Evolutionary conservation across 2,888 invertebrate species (phyloP), one percentile per base, ranked within the genome.

Genomic region (Tetranychus truncatus): DNA sequence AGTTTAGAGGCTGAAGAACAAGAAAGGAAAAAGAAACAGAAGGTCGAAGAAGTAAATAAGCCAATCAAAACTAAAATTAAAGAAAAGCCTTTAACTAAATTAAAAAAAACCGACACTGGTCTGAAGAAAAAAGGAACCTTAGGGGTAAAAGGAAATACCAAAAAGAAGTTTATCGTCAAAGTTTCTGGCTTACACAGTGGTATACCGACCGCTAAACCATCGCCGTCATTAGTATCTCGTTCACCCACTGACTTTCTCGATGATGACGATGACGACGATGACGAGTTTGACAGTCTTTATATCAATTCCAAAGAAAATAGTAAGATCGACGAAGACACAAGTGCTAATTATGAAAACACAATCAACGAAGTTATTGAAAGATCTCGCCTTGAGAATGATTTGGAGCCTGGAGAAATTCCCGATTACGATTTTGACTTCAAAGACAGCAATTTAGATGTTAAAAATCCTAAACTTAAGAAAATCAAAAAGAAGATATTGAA

Each of bases 351-450:
- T 20, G 69, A 69, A 11, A 24, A 69, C 11, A 24, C 34, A 20
- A 69, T 69, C 21, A 69, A n/a, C 20, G 76, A 77, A n/a, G 78
- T 78, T 11, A 77, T 78, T 34, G 76, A 76, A 34, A 74, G 77
- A 34, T 76, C 76, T 8, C 69, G 74, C 65, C 73, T 74, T n/a
- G 77, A 78, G 74, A 75, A 74, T 67, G 76, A 74, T 18, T 46
- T 65, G 15, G 74, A 75, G n/a, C 71, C 21, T 11, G 77, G 74
- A 11, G 75, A 76, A 20, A 24, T 20, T n/a, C 34, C 34, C 2
- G 73, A 73, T 18, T 3, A 46, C 34, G 66, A 73, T 44, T 55
- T 73, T 20, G 21, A 55, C 9, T 7, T 24, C 55, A 15, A 46
- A n/a, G 67, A 73, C 67, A 73, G 46, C 69, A 76, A 76, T 21